Conservation (phyloP, 2,888 invertebrate species). For the Protophormia terraenovae region DNA sequence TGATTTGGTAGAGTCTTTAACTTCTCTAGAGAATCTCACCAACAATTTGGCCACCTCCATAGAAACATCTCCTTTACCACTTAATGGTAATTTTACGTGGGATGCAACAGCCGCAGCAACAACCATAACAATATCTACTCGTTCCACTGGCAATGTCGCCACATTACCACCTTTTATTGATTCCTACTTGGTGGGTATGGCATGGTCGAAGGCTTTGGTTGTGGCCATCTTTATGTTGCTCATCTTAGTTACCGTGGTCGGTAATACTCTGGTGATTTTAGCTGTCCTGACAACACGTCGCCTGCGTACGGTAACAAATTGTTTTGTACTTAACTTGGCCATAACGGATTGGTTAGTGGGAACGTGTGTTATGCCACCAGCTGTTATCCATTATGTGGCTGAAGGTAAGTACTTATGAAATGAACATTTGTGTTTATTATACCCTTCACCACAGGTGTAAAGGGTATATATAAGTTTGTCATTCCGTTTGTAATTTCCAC, state of each 20-base stretch:
- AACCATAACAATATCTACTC: conserved; percentile 30
- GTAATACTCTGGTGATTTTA: conserved; percentile 94
- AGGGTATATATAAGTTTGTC: too few species aligned
- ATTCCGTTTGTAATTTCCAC: too few species aligned
- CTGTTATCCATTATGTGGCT: conserved; percentile 90
- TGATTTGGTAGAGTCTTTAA: conserved; percentile 25
- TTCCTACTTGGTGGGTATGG: conserved; percentile 76
- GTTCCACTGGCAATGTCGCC: background rate
- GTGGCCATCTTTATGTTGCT: conserved; percentile 85
- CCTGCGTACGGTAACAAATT: conserved; percentile 95
- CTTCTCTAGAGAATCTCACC: conserved; percentile 8
- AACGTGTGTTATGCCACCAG: conserved; percentile 96
- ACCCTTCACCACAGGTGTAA: too few species aligned
- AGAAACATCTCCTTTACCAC: conserved; percentile 3
- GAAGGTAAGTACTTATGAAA: conserved; percentile 84
- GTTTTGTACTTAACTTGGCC: conserved; percentile 96
- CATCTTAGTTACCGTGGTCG: conserved; percentile 89
- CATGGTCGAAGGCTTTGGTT: conserved; percentile 83
- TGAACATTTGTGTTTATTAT: background rate
- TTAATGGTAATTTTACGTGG: conserved; percentile 45
- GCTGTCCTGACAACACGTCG: conserved; percentile 93
- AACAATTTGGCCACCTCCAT: conserved; percentile 18
- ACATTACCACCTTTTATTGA: conserved; percentile 69
- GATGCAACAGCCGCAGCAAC: conserved; percentile 41
- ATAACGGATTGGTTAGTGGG: conserved; percentile 96